Evolutionary conservation across 2,888 invertebrate genomes (phyloP), one percentile per base, ranked within the genome.

Genomic region (Eupithecia pulchellata): DNA sequence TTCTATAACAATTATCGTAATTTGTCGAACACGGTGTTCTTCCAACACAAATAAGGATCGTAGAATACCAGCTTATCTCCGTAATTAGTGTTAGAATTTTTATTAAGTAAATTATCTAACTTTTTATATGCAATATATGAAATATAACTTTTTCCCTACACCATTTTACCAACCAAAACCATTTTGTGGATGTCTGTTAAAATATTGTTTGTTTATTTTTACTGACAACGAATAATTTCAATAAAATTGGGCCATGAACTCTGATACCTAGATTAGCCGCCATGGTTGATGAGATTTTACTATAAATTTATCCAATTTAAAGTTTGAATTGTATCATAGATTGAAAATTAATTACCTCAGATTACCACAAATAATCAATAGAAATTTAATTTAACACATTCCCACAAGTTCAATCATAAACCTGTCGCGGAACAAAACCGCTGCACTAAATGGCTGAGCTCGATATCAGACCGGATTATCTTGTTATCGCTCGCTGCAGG

Each of bases 391-490:
- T 42, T 42, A 42, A 42, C 42, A 42, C n/a, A 6, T n/a, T 39
- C 42, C n/a, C n/a, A 42, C 42, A 42, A 42, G n/a, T 42, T 42
- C 42, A 42, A 42, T 42, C 8, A 42, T n/a, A 5, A 42, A n/a
- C n/a, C 2, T 1, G 42, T 42, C 42, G n/a, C n/a, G n/a, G n/a
- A 42, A n/a, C n/a, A 6, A 2, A 39, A 17, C 39, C 42, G 42
- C 42, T 42, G n/a, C 17, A 39, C 39, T 39, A 42, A 42, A 42
- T 42, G 42, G 6, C 13, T 5, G 42, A n/a, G 42, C n/a, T 42
- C 17, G 42, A n/a, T 42, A 42, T 42, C 42, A 42, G n/a, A 42
- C 42, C n/a, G 42, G 42, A 42, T 42, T 42, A 42, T 42, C n/a
- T 42, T 8, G n/a, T 6, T 42, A 42, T 42, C 42, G 42, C 42